These are phyloP conservation scores for Channallabes apus DNA, from an alignment of 2,797 vertebrate genomes.

Conservation along the genomic window DNA sequence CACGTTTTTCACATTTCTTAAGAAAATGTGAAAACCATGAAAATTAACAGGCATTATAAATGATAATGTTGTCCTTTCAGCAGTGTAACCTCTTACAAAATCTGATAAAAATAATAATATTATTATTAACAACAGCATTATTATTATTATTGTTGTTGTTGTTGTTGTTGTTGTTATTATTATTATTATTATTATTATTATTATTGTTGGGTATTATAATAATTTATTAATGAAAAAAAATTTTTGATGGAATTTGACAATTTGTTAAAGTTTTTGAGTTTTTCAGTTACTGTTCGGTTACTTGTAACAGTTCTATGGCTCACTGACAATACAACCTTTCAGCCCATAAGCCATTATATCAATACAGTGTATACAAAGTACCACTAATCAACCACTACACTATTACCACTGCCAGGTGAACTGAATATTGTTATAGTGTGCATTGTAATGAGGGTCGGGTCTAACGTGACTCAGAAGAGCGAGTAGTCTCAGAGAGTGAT, in stretches of 20 bases:
- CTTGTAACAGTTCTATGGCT: background rate
- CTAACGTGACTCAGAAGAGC: too few species aligned
- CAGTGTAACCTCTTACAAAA: background rate
- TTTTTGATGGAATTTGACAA: too few species aligned
- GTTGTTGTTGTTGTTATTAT: background rate
- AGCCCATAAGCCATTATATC: background rate
- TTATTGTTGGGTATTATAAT: too few species aligned
- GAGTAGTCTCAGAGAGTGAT: too few species aligned
- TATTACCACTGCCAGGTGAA: too few species aligned
- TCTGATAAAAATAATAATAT: background rate
- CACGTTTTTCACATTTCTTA: background rate
- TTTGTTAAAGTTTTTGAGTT: too few species aligned
- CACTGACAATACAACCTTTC: background rate
- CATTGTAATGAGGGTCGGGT: background rate
- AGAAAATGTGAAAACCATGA: background rate
- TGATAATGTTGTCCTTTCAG: background rate
- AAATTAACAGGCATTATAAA: background rate
- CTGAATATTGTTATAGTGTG: background rate
- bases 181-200: background rate
- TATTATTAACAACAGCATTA: background rate
- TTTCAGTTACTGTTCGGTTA: too few species aligned
- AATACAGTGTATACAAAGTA: background rate
- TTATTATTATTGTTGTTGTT: too few species aligned
- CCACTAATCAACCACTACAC: too few species aligned
- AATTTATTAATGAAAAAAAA: too few species aligned